These are phyloP conservation scores for Lithophane semibrunnea DNA, from an alignment of 2,888 invertebrate genomes.

Conservation along the genomic window DNA sequence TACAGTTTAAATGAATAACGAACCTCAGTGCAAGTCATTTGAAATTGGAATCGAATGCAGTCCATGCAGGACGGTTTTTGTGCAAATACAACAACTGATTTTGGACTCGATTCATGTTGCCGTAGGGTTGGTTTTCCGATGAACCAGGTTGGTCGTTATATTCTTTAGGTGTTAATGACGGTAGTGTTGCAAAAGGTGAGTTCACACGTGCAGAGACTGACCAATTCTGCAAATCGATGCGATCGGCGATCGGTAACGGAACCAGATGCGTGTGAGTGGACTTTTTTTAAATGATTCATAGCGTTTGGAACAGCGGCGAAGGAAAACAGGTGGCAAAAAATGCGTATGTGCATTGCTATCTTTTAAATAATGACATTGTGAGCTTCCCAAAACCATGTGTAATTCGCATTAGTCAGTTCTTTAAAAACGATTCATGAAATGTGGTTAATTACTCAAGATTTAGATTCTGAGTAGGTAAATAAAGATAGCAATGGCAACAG, in stretches of 20 bases:
- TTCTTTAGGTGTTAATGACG: constrained; percentile 13
- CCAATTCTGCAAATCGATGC: constrained; percentile 75
- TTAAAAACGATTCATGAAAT: no score
- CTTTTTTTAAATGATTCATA: constrained; percentile 68
- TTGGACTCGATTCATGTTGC: background rate
- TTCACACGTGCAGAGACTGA: constrained; percentile 79
- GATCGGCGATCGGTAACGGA: constrained; percentile 82
- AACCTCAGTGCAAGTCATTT: constrained; percentile 48
- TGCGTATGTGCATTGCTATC: background rate
- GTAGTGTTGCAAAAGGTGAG: constrained; percentile 75
- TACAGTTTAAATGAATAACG: constrained; percentile 43
- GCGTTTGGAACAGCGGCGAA: constrained; percentile 32
- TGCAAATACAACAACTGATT: background rate
- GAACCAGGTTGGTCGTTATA: constrained; percentile 23
- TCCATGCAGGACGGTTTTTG: constrained; percentile 20
- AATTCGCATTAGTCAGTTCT: no score
- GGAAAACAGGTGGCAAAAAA: constrained; percentile 46
- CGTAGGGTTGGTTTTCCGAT: constrained; percentile 36
- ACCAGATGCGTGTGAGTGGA: constrained; percentile 74
- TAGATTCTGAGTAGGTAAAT: no score
- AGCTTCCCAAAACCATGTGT: no score
- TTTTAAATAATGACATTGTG: no score
- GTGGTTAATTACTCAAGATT: no score
- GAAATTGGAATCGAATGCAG: constrained; percentile 58
- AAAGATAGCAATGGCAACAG: no score